Conservation (phyloP, 2,888 invertebrate species). For the Agriotes lineatus region DNA sequence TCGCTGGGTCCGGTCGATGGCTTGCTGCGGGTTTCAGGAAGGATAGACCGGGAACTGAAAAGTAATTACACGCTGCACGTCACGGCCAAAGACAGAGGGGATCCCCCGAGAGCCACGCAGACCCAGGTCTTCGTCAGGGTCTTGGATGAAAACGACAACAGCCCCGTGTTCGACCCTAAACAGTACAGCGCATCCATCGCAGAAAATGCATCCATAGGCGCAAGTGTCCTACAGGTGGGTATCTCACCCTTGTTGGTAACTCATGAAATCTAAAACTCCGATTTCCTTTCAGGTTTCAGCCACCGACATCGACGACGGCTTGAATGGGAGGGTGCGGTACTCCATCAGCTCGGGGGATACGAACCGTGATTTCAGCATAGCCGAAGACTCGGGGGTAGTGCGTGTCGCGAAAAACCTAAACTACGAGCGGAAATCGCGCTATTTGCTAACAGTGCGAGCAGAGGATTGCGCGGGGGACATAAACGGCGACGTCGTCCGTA, state of each 20-base stretch:
- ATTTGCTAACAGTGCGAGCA: constrained; percentile 85
- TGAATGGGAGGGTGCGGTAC: constrained; percentile 92
- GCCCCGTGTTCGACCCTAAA: constrained; percentile 88
- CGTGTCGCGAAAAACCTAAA: constrained; percentile 94
- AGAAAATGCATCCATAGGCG: constrained; percentile 94
- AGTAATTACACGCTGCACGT: constrained; percentile 82
- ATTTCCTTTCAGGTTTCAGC: constrained; percentile 81
- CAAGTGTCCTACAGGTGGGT: constrained; percentile 85
- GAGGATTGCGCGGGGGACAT: constrained; percentile 88
- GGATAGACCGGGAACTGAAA: constrained; percentile 85
- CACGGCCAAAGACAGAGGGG: constrained; percentile 90
- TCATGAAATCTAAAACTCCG: too few relatives aligned
- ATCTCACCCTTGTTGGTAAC: too few relatives aligned
- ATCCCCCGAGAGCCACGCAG: constrained; percentile 80
- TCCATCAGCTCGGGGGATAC: constrained; percentile 90
- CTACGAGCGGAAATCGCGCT: constrained; percentile 89
- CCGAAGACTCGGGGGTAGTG: constrained; percentile 91
- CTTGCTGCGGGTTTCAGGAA: constrained; percentile 84
- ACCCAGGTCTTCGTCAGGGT: constrained; percentile 80
- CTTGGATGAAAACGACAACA: constrained; percentile 91
- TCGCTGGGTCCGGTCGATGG: constrained; percentile 90
- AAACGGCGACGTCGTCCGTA: constrained; percentile 67
- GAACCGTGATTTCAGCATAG: constrained; percentile 91
- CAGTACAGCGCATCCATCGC: constrained; percentile 92
- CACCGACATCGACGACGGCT: constrained; percentile 88